Percentiles rank a stretch among this genome's conserved stretches.
phyloP scores from a whole-genome alignment of 1,140 invertebrate genomes.

The Acromyrmex charruanus region DNA sequence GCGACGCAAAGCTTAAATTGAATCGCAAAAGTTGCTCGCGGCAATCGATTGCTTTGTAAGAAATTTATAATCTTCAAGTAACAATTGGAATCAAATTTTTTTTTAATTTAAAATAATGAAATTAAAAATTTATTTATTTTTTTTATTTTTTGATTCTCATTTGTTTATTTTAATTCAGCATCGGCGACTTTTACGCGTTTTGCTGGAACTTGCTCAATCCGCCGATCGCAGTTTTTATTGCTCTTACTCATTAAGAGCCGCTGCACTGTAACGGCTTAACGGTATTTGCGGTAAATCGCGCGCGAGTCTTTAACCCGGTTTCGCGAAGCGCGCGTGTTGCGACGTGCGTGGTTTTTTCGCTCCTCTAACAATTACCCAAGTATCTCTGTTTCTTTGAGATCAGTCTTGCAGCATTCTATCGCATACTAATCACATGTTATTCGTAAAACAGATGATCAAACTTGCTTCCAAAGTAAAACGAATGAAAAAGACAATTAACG shows the following conservation, averaged over 20 bases:
- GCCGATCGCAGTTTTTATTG: slow-evolving; percentile 48
- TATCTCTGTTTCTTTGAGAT: slow-evolving; percentile 18
- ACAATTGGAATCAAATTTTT: not conserved
- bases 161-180: too few species aligned
- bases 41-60: not conserved
- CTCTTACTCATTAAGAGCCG: slow-evolving; percentile 55
- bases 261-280: slow-evolving; percentile 57
- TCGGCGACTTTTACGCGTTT: not conserved
- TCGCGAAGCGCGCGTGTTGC: slow-evolving; percentile 36
- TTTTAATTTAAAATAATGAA: not conserved
- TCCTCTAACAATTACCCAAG: slow-evolving; percentile 20
- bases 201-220: not conserved
- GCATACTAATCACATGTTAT: not conserved
- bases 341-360: slow-evolving; percentile 42
- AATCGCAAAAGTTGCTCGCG: not conserved
- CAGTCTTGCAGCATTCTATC: not conserved
- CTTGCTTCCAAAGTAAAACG: not conserved
- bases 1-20: not conserved
- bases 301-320: slow-evolving; percentile 66
- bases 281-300: slow-evolving; percentile 67
- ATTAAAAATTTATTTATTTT: not conserved
- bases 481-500: slow-evolving; percentile 2
- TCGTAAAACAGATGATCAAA: not conserved
- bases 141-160: not conserved
- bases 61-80: not conserved